Evolutionary conservation across 2,113 vertebrate species (phyloP).

Genomic region (Mirza zaza): DNA sequence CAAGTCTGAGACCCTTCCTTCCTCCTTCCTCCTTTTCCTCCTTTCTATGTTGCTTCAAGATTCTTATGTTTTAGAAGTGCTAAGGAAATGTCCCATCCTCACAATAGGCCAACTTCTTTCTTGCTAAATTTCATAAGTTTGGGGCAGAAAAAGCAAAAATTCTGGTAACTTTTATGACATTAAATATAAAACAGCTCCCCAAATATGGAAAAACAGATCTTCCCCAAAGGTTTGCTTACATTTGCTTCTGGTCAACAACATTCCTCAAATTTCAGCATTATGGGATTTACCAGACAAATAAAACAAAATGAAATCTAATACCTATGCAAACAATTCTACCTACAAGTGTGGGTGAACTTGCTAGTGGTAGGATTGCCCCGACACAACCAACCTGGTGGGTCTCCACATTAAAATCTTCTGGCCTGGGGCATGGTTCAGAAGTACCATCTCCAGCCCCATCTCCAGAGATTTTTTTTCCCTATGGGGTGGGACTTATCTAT

Average conservation of each 20-base stretch:
- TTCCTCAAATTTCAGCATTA: background rate
- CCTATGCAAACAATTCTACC: background rate
- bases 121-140: background rate
- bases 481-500: background rate
- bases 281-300: background rate
- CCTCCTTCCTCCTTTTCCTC: fast-evolving
- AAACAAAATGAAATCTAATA: background rate
- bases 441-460: background rate
- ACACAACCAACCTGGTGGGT: background rate
- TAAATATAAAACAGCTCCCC: background rate
- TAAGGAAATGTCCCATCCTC: background rate
- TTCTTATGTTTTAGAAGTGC: background rate
- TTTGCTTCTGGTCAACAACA: background rate
- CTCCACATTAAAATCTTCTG: background rate
- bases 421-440: background rate
- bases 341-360: background rate
- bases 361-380: background rate
- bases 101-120: background rate
- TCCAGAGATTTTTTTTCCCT: too few species aligned
- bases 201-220: background rate
- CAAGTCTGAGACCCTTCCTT: background rate
- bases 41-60: background rate
- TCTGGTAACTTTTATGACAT: background rate
- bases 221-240: background rate
- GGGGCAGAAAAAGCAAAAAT: background rate